These are phyloP conservation scores for Atta colombica DNA, from an alignment of 1,140 invertebrate species.

Conservation along the genomic window DNA sequence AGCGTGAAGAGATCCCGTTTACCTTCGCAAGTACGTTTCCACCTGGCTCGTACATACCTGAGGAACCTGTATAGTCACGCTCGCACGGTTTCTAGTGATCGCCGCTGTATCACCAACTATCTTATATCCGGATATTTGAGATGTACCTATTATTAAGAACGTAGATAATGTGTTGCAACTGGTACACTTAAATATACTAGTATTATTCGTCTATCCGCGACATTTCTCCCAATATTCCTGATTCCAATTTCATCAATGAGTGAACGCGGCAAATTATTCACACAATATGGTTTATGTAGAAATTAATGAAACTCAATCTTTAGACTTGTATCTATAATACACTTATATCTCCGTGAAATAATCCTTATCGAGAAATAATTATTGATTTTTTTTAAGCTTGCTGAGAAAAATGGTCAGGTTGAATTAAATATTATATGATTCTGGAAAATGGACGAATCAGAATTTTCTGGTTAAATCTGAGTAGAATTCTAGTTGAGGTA, in stretches of 20 bases:
- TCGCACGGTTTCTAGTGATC: constrained; percentile 57
- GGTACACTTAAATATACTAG: not conserved
- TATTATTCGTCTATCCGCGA: constrained; percentile 11
- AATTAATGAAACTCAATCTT: constrained; percentile 4
- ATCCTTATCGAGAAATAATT: not conserved
- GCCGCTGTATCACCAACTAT: constrained; percentile 34
- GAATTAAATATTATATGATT: no score
- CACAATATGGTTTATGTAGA: not conserved
- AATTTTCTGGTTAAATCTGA: no score
- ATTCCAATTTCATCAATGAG: constrained; percentile 13
- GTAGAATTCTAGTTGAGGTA: no score
- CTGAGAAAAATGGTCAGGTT: no score
- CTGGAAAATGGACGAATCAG: no score
- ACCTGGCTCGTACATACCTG: constrained; percentile 55
- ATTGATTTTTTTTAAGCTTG: not conserved
- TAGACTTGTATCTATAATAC: not conserved
- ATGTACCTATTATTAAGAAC: not conserved
- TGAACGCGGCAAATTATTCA: not conserved
- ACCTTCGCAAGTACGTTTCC: constrained; percentile 71
- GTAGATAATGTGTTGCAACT: not conserved
- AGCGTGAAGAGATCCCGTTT: constrained; percentile 70
- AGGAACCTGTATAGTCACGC: constrained; percentile 59
- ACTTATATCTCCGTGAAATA: not conserved
- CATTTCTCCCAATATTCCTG: not conserved
- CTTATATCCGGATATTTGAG: constrained; percentile 7